Conservation (phyloP, 2,888 invertebrate species). For the Tetragonula carbonaria region DNA sequence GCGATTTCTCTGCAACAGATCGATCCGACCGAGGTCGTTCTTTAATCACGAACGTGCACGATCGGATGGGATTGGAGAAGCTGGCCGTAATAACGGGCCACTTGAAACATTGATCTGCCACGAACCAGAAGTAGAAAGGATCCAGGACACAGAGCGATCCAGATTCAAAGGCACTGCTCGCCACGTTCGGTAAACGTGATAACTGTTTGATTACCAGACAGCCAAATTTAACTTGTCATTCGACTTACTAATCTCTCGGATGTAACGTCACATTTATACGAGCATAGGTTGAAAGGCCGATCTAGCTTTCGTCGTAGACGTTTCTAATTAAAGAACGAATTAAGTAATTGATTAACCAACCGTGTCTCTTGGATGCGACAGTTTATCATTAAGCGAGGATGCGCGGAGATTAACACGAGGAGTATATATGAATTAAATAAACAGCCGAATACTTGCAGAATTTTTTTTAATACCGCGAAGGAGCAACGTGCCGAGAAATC, state of each 20-base stretch:
- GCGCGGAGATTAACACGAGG: not conserved
- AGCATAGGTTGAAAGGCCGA: no score
- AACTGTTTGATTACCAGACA: not conserved
- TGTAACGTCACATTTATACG: not conserved
- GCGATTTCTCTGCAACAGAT: not conserved
- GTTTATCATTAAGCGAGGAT: not conserved
- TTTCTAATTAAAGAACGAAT: conserved; percentile 6
- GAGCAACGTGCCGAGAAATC: no score
- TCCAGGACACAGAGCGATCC: no score
- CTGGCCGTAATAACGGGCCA: no score
- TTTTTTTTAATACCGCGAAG: no score
- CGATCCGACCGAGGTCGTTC: not conserved
- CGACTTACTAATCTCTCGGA: not conserved
- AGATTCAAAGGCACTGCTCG: no score
- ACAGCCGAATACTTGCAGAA: no score
- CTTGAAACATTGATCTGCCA: no score
- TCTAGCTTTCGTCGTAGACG: not conserved
- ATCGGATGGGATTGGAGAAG: no score
- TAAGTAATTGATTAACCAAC: not conserved
- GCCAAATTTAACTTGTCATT: not conserved
- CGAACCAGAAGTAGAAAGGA: no score
- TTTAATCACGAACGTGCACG: no score
- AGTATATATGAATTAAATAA: not conserved
- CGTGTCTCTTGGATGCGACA: not conserved
- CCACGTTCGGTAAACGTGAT: no score